Conservation (phyloP, 2,888 invertebrate species). For the Phasia obesa region DNA sequence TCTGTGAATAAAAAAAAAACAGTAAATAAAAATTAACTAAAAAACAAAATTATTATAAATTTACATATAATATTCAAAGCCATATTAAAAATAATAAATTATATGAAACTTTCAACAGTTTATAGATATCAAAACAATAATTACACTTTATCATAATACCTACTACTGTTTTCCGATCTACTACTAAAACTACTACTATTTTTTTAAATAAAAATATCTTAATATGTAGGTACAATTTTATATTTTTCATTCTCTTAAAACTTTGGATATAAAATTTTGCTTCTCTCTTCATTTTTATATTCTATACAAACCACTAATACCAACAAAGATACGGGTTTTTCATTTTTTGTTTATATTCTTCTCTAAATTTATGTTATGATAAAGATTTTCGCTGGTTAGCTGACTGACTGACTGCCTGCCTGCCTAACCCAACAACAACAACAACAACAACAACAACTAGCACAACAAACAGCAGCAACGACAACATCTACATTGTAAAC, state of each 20-base stretch:
- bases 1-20: no score
- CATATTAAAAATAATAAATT: no score
- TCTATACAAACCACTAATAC: constrained; percentile 63
- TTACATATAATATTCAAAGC: neutral
- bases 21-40: no score
- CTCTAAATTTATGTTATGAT: constrained; percentile 68
- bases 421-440: constrained; percentile 54
- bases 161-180: constrained; percentile 11
- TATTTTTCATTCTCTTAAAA: constrained; percentile 54
- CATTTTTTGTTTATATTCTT: constrained; percentile 69
- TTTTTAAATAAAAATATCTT: neutral
- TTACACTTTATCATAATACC: neutral
- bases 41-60: no score
- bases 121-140: neutral
- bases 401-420: constrained; percentile 8
- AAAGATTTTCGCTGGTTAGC: constrained; percentile 52
- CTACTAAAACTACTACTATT: constrained; percentile 39
- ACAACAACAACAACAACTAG: neutral
- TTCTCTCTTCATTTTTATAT: constrained; percentile 59
- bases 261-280: constrained; percentile 13
- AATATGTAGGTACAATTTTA: no score
- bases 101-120: neutral
- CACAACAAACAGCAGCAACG: constrained; percentile 28
- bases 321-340: constrained; percentile 37
- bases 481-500: constrained; percentile 21